Conservation (phyloP, 2,888 invertebrate species). For the Erynnis tages region DNA sequence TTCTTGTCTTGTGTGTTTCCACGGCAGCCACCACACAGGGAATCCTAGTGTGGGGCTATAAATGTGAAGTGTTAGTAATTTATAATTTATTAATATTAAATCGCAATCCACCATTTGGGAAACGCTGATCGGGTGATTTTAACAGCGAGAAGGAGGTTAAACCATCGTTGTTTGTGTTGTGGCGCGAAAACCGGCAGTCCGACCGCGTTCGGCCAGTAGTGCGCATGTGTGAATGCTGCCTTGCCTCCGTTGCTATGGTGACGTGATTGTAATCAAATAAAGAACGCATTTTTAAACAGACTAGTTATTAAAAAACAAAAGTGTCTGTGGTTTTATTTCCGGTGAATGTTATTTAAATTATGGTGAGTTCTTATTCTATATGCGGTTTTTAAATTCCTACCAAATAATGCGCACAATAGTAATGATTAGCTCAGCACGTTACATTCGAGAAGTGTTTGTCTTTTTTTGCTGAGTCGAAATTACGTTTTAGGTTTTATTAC, state of each 20-base stretch:
- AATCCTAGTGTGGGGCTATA: too few relatives aligned
- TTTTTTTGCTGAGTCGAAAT: constrained; percentile 27
- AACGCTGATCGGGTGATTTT: too few relatives aligned
- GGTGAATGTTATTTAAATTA: constrained; percentile 33
- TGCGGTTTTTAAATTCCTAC: neutral
- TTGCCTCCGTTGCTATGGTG: constrained; percentile 59
- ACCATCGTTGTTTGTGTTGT: constrained; percentile 40
- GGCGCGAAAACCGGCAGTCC: constrained; percentile 73
- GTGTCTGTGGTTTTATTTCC: constrained; percentile 36
- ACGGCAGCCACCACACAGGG: too few relatives aligned
- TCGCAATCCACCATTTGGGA: too few relatives aligned
- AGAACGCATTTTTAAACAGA: constrained; percentile 31
- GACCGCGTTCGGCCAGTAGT: constrained; percentile 44
- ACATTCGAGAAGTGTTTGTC: constrained; percentile 11
- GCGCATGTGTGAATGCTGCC: constrained; percentile 55
- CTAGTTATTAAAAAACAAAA: constrained; percentile 30
- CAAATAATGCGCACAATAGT: neutral
- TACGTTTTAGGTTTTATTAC: constrained; percentile 15
- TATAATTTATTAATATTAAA: too few relatives aligned
- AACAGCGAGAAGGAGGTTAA: constrained; percentile 1
- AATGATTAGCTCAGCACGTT: constrained; percentile 1
- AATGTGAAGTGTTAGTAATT: too few relatives aligned
- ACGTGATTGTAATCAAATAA: constrained; percentile 58
- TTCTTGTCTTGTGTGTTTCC: too few relatives aligned
- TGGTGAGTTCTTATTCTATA: constrained; percentile 36